Percentiles rank a stretch among this genome's conserved stretches.
Conservation (phyloP, 2,888 invertebrate genomes). For the Leptopilina drosophilae region DNA sequence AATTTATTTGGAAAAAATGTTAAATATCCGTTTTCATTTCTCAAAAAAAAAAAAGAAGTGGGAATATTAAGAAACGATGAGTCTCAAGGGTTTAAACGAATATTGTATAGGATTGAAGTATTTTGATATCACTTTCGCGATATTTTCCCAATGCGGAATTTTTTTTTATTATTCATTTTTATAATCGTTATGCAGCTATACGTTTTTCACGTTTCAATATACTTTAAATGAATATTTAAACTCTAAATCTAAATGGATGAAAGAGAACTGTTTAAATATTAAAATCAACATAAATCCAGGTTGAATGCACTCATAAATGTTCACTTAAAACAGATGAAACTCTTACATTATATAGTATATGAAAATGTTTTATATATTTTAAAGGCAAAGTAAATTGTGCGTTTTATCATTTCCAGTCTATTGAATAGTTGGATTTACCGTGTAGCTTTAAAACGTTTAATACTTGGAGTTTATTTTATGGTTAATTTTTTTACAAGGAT, state of each 20-base stretch:
- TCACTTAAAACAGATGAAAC: neutral
- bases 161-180: neutral
- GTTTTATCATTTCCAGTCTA: neutral
- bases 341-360: neutral
- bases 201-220: neutral
- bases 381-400: neutral
- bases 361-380: neutral
- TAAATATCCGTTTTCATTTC: too few species aligned
- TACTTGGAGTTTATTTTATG: too few species aligned
- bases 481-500: too few species aligned
- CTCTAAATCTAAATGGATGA: neutral
- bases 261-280: slow-evolving; percentile 17
- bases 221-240: neutral
- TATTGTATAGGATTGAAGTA: neutral
- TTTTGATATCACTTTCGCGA: neutral
- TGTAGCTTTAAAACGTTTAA: neutral
- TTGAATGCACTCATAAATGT: slow-evolving; percentile 8
- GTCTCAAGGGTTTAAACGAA: neutral
- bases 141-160: neutral
- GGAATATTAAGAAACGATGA: too few species aligned
- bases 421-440: neutral
- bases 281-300: neutral
- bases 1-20: too few species aligned
- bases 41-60: too few species aligned
- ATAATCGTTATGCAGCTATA: neutral